These are phyloP conservation scores for Nemotelus pantherinus DNA, from an alignment of 2,888 invertebrate genomes.

Conservation along the genomic window DNA sequence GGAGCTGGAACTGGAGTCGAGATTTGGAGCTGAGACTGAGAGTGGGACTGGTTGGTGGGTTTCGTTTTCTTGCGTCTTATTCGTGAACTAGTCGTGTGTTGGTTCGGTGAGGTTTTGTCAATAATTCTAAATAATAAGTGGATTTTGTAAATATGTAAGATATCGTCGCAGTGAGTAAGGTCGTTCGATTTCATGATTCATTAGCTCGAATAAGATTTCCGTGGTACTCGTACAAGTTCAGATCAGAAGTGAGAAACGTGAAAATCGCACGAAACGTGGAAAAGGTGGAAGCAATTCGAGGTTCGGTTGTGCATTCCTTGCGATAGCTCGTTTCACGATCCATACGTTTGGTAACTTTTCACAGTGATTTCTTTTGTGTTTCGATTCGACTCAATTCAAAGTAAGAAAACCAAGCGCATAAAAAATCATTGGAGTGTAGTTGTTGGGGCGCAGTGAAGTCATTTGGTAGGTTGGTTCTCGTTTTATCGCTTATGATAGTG, in stretches of 20 bases:
- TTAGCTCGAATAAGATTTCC: not conserved
- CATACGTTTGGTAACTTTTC: slow-evolving; percentile 23
- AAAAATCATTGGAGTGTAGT: slow-evolving; percentile 6
- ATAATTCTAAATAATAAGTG: slow-evolving; percentile 9
- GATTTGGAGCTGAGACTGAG: slow-evolving; percentile 12
- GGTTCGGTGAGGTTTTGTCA: slow-evolving; percentile 27
- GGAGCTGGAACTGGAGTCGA: no score
- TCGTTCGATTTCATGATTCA: slow-evolving; percentile 1
- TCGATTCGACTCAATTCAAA: not conserved
- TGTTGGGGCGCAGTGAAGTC: slow-evolving; percentile 26
- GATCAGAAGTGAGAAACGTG: no score
- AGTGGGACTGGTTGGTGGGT: slow-evolving; percentile 4
- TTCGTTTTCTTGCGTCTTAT: slow-evolving; percentile 9
- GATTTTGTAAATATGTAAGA: slow-evolving; percentile 33
- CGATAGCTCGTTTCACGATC: not conserved
- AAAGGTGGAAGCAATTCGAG: not conserved
- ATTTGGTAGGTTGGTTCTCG: not conserved
- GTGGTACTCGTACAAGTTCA: not conserved
- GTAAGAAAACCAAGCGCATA: not conserved
- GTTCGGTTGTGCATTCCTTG: not conserved
- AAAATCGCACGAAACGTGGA: not conserved
- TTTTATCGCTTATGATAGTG: slow-evolving; percentile 4
- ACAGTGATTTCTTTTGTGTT: slow-evolving; percentile 19
- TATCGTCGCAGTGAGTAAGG: slow-evolving; percentile 9
- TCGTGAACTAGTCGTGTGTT: slow-evolving; percentile 25